A percentile compares a stretch with the other conserved stretches of the same genome.
phyloP scores from a whole-genome alignment of 2,797 vertebrate genomes.

The Aratinga solstitialis region DNA sequence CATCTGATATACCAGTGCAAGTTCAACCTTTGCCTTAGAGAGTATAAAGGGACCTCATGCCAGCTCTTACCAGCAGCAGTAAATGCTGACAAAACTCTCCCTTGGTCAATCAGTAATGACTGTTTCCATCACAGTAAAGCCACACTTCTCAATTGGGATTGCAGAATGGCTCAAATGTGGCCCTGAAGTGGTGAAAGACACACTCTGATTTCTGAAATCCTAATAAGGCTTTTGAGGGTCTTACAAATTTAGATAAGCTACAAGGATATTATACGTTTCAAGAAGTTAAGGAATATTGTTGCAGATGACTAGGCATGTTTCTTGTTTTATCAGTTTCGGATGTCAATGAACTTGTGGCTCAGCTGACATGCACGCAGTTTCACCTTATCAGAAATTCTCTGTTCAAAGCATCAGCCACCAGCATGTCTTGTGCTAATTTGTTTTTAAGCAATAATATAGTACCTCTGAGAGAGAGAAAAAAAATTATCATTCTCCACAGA shows the following conservation, averaged over 20 bases:
- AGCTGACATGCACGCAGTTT: background rate
- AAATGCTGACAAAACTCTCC: background rate
- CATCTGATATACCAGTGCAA: background rate
- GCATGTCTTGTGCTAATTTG: background rate
- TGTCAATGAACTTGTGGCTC: slow-evolving; percentile 33
- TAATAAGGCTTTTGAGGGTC: background rate
- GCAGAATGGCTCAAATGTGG: background rate
- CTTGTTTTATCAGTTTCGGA: slow-evolving; percentile 20
- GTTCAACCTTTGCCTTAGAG: background rate
- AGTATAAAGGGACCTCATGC: background rate
- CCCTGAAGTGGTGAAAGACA: background rate
- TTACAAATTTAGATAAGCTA: background rate
- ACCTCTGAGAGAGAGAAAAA: background rate
- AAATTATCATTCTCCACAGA: background rate
- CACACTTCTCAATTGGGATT: background rate
- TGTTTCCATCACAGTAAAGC: background rate
- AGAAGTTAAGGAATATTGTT: background rate
- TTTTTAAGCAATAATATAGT: background rate
- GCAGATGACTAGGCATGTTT: slow-evolving; percentile 6
- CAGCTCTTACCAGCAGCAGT: background rate
- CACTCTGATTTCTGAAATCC: background rate
- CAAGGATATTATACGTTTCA: background rate
- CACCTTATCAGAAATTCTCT: background rate
- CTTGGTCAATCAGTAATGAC: slow-evolving; percentile 10
- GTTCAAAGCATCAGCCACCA: background rate